Evolutionary conservation across 2,113 vertebrate species (phyloP).

Genomic region (Corythoichthys haematopterus): DNA sequence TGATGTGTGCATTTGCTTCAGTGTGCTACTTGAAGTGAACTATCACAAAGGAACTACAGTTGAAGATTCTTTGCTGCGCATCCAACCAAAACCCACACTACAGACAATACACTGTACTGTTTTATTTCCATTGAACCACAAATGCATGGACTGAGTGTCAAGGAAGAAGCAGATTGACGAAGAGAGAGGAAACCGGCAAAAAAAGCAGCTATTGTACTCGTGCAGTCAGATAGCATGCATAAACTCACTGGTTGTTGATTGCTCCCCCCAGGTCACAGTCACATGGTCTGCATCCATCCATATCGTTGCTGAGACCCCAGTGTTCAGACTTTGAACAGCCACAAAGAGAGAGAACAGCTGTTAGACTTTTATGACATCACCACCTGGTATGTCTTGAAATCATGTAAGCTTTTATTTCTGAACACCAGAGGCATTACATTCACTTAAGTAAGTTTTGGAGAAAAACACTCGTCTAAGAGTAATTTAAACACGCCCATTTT

Average conservation of each 20-base stretch:
- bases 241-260: constrained; percentile 83
- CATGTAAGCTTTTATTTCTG: background rate
- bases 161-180: no score
- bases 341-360: constrained; percentile 14
- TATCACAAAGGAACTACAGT: no score
- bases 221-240: background rate
- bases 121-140: no score
- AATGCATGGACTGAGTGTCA: no score
- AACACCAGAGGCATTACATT: background rate
- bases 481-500: no score
- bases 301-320: constrained; percentile 94
- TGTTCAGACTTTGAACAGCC: constrained; percentile 79
- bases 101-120: no score
- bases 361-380: constrained; percentile 5
- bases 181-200: no score
- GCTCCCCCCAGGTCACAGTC: constrained; percentile 92
- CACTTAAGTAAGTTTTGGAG: no score
- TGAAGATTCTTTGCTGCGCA: no score
- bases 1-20: background rate
- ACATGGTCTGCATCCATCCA: constrained; percentile 92
- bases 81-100: no score
- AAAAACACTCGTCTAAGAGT: no score
- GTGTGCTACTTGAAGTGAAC: background rate
- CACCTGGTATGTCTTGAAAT: constrained; percentile 8
- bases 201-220: no score